phyloP scores from a whole-genome alignment of 2,888 invertebrate species.

The Linnaemya tessellans region DNA sequence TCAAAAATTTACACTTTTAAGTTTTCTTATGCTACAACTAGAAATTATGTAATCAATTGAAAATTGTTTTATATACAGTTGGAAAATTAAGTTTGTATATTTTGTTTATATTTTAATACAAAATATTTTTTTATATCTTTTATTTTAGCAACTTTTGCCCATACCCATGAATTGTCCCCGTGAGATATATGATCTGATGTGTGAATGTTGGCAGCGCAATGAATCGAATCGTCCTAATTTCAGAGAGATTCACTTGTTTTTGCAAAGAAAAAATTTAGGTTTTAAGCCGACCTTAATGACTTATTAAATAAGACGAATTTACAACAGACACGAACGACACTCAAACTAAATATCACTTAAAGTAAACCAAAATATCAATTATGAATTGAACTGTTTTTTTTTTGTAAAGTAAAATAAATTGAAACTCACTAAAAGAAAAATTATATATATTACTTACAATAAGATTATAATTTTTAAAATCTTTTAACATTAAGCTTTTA shows the following conservation, averaged over 20 bases:
- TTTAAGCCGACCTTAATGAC: constrained; percentile 82
- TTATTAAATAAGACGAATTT: constrained; percentile 75
- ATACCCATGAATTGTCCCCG: constrained; percentile 91
- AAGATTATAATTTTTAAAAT: constrained; percentile 46
- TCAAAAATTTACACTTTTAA: too few species aligned
- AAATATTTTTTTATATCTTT: not conserved
- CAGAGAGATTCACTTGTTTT: constrained; percentile 92
- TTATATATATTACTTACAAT: constrained; percentile 20
- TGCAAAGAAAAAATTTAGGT: constrained; percentile 90
- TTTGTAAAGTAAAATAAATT: constrained; percentile 54
- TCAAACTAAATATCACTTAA: constrained; percentile 55
- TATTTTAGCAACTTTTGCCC: constrained; percentile 85
- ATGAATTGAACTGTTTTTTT: constrained; percentile 59
- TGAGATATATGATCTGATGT: constrained; percentile 93
- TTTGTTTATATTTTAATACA: too few species aligned
- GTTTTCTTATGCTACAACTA: too few species aligned
- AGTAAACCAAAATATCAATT: constrained; percentile 68
- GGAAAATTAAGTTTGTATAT: too few species aligned
- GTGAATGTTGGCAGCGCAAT: constrained; percentile 93
- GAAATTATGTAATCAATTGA: too few species aligned
- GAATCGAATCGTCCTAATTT: constrained; percentile 91
- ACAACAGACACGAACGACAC: constrained; percentile 28
- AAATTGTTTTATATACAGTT: too few species aligned
- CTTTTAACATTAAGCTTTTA: constrained; percentile 43
- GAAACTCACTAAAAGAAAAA: constrained; percentile 28